phyloP scores from a whole-genome alignment of 2,888 invertebrate species.

The Biston betularia region DNA sequence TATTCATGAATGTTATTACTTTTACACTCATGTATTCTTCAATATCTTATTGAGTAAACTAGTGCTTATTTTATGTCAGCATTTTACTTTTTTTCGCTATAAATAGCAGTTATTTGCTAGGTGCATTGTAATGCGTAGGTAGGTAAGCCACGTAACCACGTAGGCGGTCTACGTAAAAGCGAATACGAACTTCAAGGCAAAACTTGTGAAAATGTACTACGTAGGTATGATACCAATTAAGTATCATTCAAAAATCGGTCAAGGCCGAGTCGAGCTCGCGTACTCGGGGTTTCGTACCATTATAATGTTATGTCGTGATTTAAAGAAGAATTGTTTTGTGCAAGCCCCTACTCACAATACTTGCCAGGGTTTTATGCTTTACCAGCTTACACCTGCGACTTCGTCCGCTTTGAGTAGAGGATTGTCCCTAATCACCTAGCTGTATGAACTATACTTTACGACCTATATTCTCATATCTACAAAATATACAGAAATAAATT shows the following conservation, averaged over 20 bases:
- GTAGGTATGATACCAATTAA: background rate
- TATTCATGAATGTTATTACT: too few species aligned
- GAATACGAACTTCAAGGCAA: conserved; percentile 3
- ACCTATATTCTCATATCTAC: too few species aligned
- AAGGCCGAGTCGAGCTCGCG: background rate
- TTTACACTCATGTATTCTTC: too few species aligned
- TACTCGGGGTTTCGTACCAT: too few species aligned
- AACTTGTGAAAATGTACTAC: background rate
- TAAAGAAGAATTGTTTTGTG: background rate
- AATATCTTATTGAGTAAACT: too few species aligned
- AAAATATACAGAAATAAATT: too few species aligned
- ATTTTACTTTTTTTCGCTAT: background rate
- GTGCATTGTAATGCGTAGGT: conserved; percentile 2
- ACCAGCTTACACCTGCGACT: too few species aligned
- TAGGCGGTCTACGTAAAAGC: conserved; percentile 23
- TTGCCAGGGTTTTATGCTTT: too few species aligned
- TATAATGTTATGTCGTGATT: background rate
- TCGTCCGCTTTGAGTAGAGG: too few species aligned
- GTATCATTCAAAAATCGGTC: background rate
- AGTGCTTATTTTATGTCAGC: background rate
- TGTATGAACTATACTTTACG: too few species aligned
- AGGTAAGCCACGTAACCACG: conserved; percentile 19
- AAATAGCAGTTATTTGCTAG: background rate
- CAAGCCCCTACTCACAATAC: too few species aligned
- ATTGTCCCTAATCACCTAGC: too few species aligned